Base-by-base conservation (phyloP, 2,113 vertebrate genomes). In the Calyptomena viridis region DNA sequence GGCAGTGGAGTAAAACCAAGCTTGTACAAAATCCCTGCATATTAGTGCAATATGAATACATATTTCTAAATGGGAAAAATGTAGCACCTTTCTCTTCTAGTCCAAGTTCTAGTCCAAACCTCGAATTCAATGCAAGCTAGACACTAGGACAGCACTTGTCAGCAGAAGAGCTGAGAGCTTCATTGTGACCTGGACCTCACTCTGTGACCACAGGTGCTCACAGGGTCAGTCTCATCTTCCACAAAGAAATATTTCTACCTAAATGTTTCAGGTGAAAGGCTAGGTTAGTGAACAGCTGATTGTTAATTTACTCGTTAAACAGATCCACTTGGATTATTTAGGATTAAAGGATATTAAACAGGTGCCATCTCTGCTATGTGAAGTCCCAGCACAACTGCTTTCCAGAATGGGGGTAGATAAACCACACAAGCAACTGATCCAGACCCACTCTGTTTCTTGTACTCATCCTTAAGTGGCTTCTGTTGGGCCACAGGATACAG, bases 401-500 rank as follows among this genome's bases (percentile, higher is more conserved):
- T 59, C 80, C 49, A 80, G 58, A 64, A 12, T 27, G 18, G 27
- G 46, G 23, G 23, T 68, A 68, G 53, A 35, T 40, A n/a, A 46
- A 47, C 18, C 28, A 3, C 2, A 0, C 5, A 7, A 56, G 68
- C n/a, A 5, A 5, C 5, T 3, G 21, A 12, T 59, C 33, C 27
- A 12, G 28, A 14, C 11, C 1, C 11, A 3, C 68, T 72, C 56
- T 19, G n/a, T 8, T 49, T 15, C 18, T 4, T n/a, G 8, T 3
- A 1, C 58, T 56, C 0, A 0, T 52, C 72, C 18, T 0, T 33
- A 12, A 60, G 83, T 2, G 0, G 24, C 39, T 85, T 55, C 35
- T 63, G 46, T 7, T 77, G n/a, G 44, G 40, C 40, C 59, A 10
- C 4, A 1, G 68, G 6, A 4, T 15, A 5, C 66, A 18, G 52